phyloP scores from a whole-genome alignment of 2,797 vertebrate genomes.

The Betta splendens region DNA sequence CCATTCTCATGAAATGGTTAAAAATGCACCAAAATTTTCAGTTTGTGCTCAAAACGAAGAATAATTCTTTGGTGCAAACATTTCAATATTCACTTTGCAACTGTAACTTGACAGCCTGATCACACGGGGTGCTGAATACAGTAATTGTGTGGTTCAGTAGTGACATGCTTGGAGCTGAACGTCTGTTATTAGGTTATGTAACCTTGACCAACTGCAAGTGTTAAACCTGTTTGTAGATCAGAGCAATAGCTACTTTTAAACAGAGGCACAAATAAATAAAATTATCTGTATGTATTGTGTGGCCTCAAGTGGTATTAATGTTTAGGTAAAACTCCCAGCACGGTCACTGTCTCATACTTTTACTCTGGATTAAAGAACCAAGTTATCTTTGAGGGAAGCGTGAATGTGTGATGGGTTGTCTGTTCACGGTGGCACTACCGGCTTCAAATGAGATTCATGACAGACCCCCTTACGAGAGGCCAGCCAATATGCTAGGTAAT shows the following conservation, averaged over 20 bases:
- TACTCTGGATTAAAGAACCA: constrained; percentile 30
- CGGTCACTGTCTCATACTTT: constrained; percentile 27
- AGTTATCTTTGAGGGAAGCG: constrained; percentile 35
- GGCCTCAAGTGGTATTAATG: constrained; percentile 2
- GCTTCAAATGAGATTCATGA: constrained; percentile 72
- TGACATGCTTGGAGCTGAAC: not conserved
- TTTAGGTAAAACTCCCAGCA: constrained; percentile 8
- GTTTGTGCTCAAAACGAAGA: not conserved
- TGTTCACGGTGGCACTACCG: constrained; percentile 45
- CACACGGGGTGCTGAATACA: not conserved
- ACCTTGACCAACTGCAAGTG: not conserved
- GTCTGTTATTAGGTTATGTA: constrained; percentile 10
- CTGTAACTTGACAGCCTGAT: not conserved
- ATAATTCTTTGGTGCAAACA: not conserved
- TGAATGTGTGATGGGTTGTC: constrained; percentile 36
- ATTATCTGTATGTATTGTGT: not conserved
- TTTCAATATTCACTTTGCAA: not conserved
- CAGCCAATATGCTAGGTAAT: constrained; percentile 65
- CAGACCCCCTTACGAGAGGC: constrained; percentile 63
- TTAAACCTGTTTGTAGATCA: no score
- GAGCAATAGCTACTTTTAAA: no score
- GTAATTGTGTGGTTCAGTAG: not conserved
- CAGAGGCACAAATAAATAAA: constrained; percentile 7
- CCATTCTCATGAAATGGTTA: no score
- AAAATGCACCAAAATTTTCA: not conserved